phyloP scores from a whole-genome alignment of 1,140 invertebrate genomes.

The Lasioglossum albipes region DNA sequence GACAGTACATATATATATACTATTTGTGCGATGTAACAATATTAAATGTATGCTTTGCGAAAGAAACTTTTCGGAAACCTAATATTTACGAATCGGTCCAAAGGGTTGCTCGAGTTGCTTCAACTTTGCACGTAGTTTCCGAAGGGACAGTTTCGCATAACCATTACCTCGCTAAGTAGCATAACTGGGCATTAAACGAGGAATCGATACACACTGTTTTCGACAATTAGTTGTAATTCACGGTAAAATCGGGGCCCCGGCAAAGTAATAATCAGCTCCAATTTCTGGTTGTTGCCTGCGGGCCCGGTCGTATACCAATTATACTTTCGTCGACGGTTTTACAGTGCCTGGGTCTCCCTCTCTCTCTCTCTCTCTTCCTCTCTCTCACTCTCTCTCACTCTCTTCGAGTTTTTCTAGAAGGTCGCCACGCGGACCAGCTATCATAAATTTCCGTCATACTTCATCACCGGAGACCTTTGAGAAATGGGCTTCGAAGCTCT shows the following conservation, averaged over 20 bases:
- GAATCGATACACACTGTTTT: not conserved
- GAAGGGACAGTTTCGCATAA: too few relatives aligned
- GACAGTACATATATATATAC: too few relatives aligned
- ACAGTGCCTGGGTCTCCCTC: constrained; percentile 10
- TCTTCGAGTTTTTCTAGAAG: not conserved
- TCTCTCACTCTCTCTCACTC: not conserved
- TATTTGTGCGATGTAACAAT: too few relatives aligned
- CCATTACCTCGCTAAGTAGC: too few relatives aligned
- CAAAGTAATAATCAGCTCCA: constrained; percentile 11
- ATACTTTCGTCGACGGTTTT: constrained; percentile 14
- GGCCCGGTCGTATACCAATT: constrained; percentile 18
- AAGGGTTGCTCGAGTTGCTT: too few relatives aligned
- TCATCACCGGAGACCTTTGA: not conserved
- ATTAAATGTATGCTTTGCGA: too few relatives aligned
- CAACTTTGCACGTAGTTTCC: too few relatives aligned
- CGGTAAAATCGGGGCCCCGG: not conserved
- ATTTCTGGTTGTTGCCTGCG: not conserved
- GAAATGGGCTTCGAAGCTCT: not conserved
- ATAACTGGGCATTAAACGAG: constrained; percentile 1
- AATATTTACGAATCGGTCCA: too few relatives aligned
- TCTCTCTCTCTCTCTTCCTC: not conserved
- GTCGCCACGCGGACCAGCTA: constrained; percentile 1
- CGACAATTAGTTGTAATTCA: constrained; percentile 26
- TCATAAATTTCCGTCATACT: constrained; percentile 10
- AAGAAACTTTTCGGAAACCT: too few relatives aligned